Evolutionary conservation across 2,888 invertebrate genomes (phyloP), one percentile per base, ranked within the genome.

Genomic region (Pediacus dermestoides): DNA sequence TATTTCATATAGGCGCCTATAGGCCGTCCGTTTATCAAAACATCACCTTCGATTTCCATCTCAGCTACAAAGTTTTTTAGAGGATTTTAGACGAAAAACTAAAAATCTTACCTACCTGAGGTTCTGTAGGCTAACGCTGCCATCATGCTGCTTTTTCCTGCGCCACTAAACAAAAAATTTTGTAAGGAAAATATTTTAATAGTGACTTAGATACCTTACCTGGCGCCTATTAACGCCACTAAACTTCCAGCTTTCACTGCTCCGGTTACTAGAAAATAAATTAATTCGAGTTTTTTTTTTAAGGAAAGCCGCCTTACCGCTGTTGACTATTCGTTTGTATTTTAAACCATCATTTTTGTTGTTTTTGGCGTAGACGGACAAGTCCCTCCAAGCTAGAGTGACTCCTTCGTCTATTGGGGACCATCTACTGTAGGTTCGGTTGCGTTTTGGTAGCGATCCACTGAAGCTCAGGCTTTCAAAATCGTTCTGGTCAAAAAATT

Each of bases 121-220:
- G 76, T 81, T 61, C 90, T 76, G 63, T 83, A 79, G 8, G 89
- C 90, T 42, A 94, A 68, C 11, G 88, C 84, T 34, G 85, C 78
- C 86, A 93, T 86, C 31, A 93, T 69, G 0, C 92, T 90, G 42
- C 88, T 90, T 72, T 93, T 93, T 1, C 93, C 93, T 8, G 90
- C 86, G 8, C 93, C 93, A 68, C 87, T 87, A 67, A n/a, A 46
- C 25, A 36, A 34, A 12, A 27, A 34, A 23, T 6, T 23, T 3
- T 27, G 11, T 18, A 23, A 15, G 16, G 32, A 36, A 39, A 33
- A 4, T 34, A 18, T 34, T 13, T 6, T 4, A 25, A 40, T 34
- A 26, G 22, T 16, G n/a, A 32, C 16, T 42, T 42, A 6, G 6
- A 37, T 14, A 28, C 52, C 72, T 73, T 71, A 88, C 88, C 88